Base-by-base conservation (phyloP, 1,140 invertebrate species). In the Drosophila cardini region DNA sequence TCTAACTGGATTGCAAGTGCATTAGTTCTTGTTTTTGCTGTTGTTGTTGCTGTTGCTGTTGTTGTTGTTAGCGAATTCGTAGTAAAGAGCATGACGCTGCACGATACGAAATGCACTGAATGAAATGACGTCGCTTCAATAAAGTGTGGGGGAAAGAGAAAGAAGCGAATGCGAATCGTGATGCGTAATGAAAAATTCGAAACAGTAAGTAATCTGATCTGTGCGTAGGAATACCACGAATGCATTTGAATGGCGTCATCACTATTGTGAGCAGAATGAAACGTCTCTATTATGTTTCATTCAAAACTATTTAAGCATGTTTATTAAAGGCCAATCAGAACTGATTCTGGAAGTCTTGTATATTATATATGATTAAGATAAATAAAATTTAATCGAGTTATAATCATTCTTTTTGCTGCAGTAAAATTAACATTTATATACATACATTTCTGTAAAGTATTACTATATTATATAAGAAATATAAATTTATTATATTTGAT, bases 21-120 rank as follows among this genome's bases (percentile, higher is more conserved):
- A 70, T 77, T 74, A 73, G 78, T 82, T 70, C 48, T 48, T 5
- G 26, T 32, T 34, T 26, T 34, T 30, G 26, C 26, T 45, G 57
- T 61, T 61, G 56, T 56, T 74, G 36, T 34, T 26, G 46, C 55
- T 62, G 63, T 36, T 53, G 48, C 16, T 48, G 30, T 6, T 58
- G 45, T 11, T 42, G 36, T 32, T 69, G 45, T 68, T 64, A 57
- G 48, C 18, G 45, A 72, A 58, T 53, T 65, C 58, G 82, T 86
- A 87, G 82, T 86, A 86, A 78, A 58, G 75, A 82, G 67, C 75
- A 76, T 86, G 83, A 86, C 78, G 78, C 75, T 86, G 78, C 83
- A 78, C 63, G 46, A 78, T 71, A 61, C 30, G 48, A 62, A 76
- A 67, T 57, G 75, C 75, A 82, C 63, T 86, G 82, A 86, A 86